phyloP scores from a whole-genome alignment of 2,113 vertebrate genomes.

The Hipposideros armiger region DNA sequence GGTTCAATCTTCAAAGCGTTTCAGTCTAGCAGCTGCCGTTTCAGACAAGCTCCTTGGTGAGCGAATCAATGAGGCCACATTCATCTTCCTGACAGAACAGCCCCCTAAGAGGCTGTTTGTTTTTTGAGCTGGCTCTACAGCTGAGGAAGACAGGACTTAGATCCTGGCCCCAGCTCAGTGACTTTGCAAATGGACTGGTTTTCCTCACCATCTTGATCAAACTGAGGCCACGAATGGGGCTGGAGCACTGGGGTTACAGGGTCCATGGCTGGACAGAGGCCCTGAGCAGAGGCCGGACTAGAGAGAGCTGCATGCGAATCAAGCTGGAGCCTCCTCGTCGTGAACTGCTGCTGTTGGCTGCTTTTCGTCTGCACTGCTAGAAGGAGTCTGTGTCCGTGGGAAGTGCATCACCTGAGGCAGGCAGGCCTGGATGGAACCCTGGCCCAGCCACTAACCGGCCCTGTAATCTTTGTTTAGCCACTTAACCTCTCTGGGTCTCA shows the following conservation, averaged over 20 bases:
- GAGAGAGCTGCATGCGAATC: not conserved
- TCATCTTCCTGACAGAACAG: slow-evolving; percentile 63
- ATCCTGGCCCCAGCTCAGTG: not conserved
- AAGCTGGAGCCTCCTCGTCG: not conserved
- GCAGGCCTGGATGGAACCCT: not conserved
- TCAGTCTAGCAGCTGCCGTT: slow-evolving; percentile 61
- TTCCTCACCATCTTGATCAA: not conserved
- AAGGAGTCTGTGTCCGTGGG: not conserved
- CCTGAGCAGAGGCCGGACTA: not conserved
- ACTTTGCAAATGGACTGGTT: slow-evolving; percentile 32
- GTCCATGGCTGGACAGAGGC: not conserved
- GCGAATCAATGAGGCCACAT: slow-evolving; percentile 70
- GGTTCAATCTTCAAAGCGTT: slow-evolving; percentile 66
- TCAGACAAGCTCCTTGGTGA: slow-evolving; percentile 45
- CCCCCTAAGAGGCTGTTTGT: slow-evolving; percentile 56
- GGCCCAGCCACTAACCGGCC: not conserved
- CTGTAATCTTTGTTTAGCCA: not conserved
- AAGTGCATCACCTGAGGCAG: not conserved
- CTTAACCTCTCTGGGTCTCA: not conserved
- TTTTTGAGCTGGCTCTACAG: slow-evolving; percentile 20
- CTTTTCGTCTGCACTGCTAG: not conserved
- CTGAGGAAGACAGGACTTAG: not conserved
- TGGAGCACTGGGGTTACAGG: not conserved
- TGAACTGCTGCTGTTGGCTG: not conserved
- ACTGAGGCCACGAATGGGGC: not conserved